Base-by-base conservation (phyloP, 2,888 invertebrate genomes). In the Iphiclides podalirius region DNA sequence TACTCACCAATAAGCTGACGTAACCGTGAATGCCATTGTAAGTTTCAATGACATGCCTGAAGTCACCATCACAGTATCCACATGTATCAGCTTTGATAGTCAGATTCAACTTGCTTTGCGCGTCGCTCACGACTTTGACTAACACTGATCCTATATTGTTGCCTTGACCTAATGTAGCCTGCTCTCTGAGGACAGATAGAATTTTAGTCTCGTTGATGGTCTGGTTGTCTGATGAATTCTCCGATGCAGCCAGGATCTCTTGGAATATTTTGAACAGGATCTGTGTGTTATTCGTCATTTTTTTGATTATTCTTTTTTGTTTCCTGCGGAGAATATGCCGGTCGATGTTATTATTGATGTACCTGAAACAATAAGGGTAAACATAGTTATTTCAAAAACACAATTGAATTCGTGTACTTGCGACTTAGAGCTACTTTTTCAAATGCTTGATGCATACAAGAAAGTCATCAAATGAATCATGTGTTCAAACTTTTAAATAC, bases 1-100 rank as follows among this genome's bases (percentile, higher is more conserved):
- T n/a, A 88, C 91, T 83, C 67, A 97, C 95, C 72, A 94, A 75
- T 17, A 97, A 87, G 34, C 96, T 94, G 52, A 95, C 90, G 74
- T 95, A 96, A 52, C 96, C 96, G 74, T 98, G 97, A 46, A 93
- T 90, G 28, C 92, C 77, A 37, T 92, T 91, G 74, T 96, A 96
- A 0, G 86, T 84, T 17, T 89, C 74, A 14, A 93, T 85, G 36
- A 93, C 79, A 41, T 92, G 90, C 50, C 90, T 83, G 44, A 93
- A 84, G 39, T 86, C 84, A 0, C 92, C 91, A 26, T 89, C 90
- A 59, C 93, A 93, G 71, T 92, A 92, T 38, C 85, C 83, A 36
- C 88, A 88, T 0, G 71, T 65, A 16, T 82, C 79, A 1, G 75
- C 69, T 26, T 75, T 78, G 13, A 78, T 60, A 0, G 69, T 66